These are phyloP conservation scores for Pandemis corylana DNA, from an alignment of 2,888 invertebrate species.

Conservation along the genomic window DNA sequence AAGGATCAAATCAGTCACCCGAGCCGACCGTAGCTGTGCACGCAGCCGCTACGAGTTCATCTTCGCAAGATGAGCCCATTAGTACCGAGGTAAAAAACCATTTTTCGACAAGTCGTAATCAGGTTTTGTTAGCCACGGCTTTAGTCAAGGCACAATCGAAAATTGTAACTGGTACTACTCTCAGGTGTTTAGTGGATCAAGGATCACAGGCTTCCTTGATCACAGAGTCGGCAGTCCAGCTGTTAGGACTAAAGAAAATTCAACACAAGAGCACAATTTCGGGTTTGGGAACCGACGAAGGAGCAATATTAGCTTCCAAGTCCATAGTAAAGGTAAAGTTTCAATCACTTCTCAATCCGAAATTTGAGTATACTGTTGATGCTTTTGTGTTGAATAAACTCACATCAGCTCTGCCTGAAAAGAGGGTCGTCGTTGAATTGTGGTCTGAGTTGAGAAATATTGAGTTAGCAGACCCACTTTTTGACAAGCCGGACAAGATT, in stretches of 20 bases:
- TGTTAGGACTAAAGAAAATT: conserved; percentile 44
- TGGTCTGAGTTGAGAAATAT: conserved; percentile 26
- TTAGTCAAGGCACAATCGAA: conserved; percentile 44
- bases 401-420: conserved; percentile 38
- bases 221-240: conserved; percentile 48
- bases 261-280: conserved; percentile 40
- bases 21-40: not conserved
- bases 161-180: conserved; percentile 25
- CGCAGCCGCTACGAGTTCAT: not conserved
- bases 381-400: conserved; percentile 45
- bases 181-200: conserved; percentile 49
- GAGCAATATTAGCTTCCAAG: conserved; percentile 23
- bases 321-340: conserved; percentile 42
- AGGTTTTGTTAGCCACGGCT: conserved; percentile 50
- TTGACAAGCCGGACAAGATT: conserved; percentile 35
- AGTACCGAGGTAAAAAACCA: conserved; percentile 10
- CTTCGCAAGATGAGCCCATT: not conserved
- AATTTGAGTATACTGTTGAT: conserved; percentile 34
- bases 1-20: not conserved
- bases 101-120: conserved; percentile 31
- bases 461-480: conserved; percentile 38
- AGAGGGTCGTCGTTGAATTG: conserved; percentile 9
- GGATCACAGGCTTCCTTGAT: conserved; percentile 51
- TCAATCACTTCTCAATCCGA: conserved; percentile 39
- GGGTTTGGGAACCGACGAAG: conserved; percentile 41